phyloP scores from a whole-genome alignment of 2,797 vertebrate genomes.

The Rhadinocentrus ornatus region DNA sequence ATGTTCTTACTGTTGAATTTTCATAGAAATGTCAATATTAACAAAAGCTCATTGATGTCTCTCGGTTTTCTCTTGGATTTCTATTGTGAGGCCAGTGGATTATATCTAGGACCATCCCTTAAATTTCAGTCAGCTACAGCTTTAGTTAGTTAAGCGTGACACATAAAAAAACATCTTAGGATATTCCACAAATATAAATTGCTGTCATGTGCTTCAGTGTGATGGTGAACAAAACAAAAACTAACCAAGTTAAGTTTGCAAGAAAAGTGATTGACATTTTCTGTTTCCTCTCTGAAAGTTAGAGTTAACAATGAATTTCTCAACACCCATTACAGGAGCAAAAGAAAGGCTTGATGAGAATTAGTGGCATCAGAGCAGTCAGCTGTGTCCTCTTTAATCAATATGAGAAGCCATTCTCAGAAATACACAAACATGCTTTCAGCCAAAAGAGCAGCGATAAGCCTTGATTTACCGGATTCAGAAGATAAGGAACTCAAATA shows the following conservation, averaged over 20 bases:
- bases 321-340: conserved; percentile 45
- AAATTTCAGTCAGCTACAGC: too few species aligned
- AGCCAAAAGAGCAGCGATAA: conserved; percentile 24
- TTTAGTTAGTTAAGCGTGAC: conserved; percentile 7
- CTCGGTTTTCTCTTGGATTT: too few species aligned
- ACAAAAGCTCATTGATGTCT: too few species aligned
- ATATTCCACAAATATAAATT: conserved; percentile 41
- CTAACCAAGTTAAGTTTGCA: conserved; percentile 36
- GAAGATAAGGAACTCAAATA: conserved; percentile 32
- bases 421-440: conserved; percentile 16
- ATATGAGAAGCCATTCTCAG: conserved; percentile 40
- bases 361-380: conserved; percentile 62
- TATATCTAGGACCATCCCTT: too few species aligned
- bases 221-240: neutral
- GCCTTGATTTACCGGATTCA: conserved; percentile 28
- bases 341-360: conserved; percentile 56
- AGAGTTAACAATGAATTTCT: conserved; percentile 49
- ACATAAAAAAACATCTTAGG: conserved; percentile 34
- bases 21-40: too few species aligned
- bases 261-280: conserved; percentile 29
- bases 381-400: conserved; percentile 48
- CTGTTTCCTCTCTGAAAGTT: conserved; percentile 30
- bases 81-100: too few species aligned
- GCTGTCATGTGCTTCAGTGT: conserved; percentile 13
- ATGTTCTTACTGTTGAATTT: too few species aligned